Evolutionary conservation across 2,888 invertebrate genomes (phyloP).

Genomic region (Xylota sylvarum): DNA sequence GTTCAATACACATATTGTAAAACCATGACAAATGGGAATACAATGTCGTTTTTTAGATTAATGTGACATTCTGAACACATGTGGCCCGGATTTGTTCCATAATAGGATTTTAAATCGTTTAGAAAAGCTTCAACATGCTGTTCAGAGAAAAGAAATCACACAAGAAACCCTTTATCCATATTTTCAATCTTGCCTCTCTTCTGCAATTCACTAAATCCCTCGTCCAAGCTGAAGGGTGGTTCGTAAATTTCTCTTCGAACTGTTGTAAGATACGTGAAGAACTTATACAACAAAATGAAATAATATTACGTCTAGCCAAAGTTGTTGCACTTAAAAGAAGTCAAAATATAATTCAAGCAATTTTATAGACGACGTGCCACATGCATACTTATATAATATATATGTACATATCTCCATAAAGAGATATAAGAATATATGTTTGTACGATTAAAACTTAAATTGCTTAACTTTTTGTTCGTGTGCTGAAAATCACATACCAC

Average conservation of each 20-base stretch:
- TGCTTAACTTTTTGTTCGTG: slow-evolving; percentile 71
- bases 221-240: slow-evolving; percentile 48
- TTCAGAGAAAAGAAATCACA: slow-evolving; percentile 58
- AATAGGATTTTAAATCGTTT: slow-evolving; percentile 76
- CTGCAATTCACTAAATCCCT: slow-evolving; percentile 54
- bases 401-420: background rate
- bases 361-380: slow-evolving; percentile 20
- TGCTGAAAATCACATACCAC: slow-evolving; percentile 67
- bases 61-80: slow-evolving; percentile 76
- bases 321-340: slow-evolving; percentile 61
- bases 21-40: slow-evolving; percentile 76
- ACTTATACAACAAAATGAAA: slow-evolving; percentile 54
- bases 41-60: slow-evolving; percentile 76
- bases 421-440: background rate
- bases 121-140: slow-evolving; percentile 61
- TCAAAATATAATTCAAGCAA: slow-evolving; percentile 51
- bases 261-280: slow-evolving; percentile 28
- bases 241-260: slow-evolving; percentile 44
- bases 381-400: background rate
- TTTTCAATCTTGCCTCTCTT: slow-evolving; percentile 65
- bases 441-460: slow-evolving; percentile 72
- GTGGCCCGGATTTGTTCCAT: slow-evolving; percentile 72
- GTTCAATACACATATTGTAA: slow-evolving; percentile 73
- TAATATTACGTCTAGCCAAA: slow-evolving; percentile 44
- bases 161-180: slow-evolving; percentile 66